Base-by-base conservation (phyloP, 1,140 invertebrate species). In the Drosophila littoralis region DNA sequence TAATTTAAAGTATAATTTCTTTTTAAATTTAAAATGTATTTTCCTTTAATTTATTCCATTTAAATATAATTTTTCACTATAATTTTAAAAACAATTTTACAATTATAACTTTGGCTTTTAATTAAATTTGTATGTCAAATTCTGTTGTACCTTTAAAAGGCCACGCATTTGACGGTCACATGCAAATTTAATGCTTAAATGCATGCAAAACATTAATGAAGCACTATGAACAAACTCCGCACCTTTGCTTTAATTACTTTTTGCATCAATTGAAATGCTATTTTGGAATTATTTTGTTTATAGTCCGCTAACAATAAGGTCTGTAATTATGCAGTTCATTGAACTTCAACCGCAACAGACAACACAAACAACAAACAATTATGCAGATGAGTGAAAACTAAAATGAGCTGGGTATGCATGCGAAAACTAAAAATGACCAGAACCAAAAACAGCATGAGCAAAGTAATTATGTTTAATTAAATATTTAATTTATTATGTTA, bases 401-500 rank as follows among this genome's bases (percentile, higher is more conserved):
- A 55, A 81, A 75, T 50, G 55, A 17, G 51, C 38, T 63, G 17
- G 38, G 54, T 17, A 50, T n/a, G 13, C 32, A 57, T n/a, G 55
- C 28, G 6, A 33, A 13, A 51, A 17, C 8, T 8, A 22, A 50
- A 60, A 33, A 33, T 48, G 6, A 9, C 1, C 33, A 10, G 40
- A 33, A 42, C 46, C 35, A 59, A 51, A 22, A 52, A 61, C 36
- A 59, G 4, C 28, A 10, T 7, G n/a, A 9, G 42, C 9, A 13
- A n/a, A 43, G 42, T 78, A 78, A 48, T 66, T 75, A 77, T 69
- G 51, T 78, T 81, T 68, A 86, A 81, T 86, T 86, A 85, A 78
- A 78, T 86, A 77, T 85, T 75, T 86, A 86, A 86, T 63, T 65
- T 54, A 81, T 78, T 69, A 75, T 86, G 55, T 59, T 75, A 45